Percentiles rank a stretch among this genome's conserved stretches.
Conservation (phyloP, 2,888 invertebrate genomes). For the Erebia epiphron region DNA sequence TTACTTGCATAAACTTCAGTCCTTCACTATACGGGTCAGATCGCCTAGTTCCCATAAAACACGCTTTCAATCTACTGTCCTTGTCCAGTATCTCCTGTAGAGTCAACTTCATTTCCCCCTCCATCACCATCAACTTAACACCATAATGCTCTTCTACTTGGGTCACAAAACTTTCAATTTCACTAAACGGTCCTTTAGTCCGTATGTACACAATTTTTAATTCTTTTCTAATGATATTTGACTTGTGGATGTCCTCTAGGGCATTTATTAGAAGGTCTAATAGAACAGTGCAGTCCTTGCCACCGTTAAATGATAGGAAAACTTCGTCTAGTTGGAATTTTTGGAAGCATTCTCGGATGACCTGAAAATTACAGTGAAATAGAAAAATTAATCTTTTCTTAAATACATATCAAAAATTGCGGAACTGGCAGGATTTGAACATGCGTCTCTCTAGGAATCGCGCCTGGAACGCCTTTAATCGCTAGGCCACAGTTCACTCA, state of each 20-base stretch:
- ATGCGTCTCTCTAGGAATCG: too few relatives aligned
- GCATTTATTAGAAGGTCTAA: slow-evolving; percentile 77
- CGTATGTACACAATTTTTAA: slow-evolving; percentile 91
- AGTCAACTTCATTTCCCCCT: slow-evolving; percentile 88
- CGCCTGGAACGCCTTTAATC: too few relatives aligned
- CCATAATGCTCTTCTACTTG: slow-evolving; percentile 87
- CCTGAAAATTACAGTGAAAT: slow-evolving; percentile 64
- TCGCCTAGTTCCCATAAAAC: slow-evolving; percentile 95
- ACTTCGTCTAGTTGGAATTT: slow-evolving; percentile 88
- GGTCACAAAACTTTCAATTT: slow-evolving; percentile 93
- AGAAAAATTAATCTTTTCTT: too few relatives aligned
- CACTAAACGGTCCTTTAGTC: slow-evolving; percentile 91
- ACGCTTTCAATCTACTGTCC: slow-evolving; percentile 87
- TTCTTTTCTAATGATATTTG: slow-evolving; percentile 62
- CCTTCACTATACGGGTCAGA: slow-evolving; percentile 92
- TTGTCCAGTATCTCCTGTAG: slow-evolving; percentile 84
- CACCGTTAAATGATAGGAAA: slow-evolving; percentile 98
- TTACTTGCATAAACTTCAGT: slow-evolving; percentile 87
- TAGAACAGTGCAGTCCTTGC: slow-evolving; percentile 98
- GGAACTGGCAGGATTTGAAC: too few relatives aligned
- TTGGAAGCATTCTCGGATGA: slow-evolving; percentile 84
- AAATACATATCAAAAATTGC: too few relatives aligned
- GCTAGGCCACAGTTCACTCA: too few relatives aligned
- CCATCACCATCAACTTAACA: slow-evolving; percentile 86
- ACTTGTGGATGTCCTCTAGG: slow-evolving; percentile 56